Conservation (phyloP, 2,888 invertebrate species). For the Eremobia ochroleuca region DNA sequence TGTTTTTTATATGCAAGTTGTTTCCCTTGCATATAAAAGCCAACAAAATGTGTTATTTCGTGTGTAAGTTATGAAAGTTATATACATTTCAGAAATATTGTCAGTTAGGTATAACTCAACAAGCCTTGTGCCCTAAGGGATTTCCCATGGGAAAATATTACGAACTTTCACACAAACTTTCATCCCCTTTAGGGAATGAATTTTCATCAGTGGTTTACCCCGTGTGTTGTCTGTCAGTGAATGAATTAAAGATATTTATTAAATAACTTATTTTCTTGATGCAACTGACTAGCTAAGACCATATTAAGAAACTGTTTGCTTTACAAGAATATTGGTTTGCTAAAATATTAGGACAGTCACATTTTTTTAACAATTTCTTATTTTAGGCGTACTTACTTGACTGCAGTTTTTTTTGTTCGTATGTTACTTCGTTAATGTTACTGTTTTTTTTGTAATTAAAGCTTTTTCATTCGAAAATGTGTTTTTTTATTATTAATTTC, state of each 20-base stretch:
- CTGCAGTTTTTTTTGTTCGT: not conserved
- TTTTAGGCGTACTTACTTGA: not conserved
- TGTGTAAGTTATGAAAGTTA: not conserved
- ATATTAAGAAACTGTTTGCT: not conserved
- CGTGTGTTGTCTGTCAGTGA: too few relatives aligned
- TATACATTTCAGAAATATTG: not conserved
- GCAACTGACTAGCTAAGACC: not conserved
- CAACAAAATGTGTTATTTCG: not conserved
- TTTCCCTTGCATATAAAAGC: not conserved
- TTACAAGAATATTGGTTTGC: not conserved
- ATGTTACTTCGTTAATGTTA: not conserved
- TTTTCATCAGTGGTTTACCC: not conserved
- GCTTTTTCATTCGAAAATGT: not conserved
- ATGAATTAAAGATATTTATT: too few relatives aligned
- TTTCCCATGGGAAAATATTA: too few relatives aligned
- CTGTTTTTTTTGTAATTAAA: not conserved
- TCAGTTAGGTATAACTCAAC: not conserved
- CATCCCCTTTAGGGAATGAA: not conserved
- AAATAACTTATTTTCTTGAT: not conserved
- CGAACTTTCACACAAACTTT: not conserved
- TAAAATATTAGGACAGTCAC: not conserved
- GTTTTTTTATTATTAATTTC: too few relatives aligned
- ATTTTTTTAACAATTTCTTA: not conserved
- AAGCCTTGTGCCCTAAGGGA: too few relatives aligned
- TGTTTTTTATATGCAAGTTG: too few relatives aligned